Base-by-base conservation (phyloP, 2,797 vertebrate genomes). In the Mus spretus region DNA sequence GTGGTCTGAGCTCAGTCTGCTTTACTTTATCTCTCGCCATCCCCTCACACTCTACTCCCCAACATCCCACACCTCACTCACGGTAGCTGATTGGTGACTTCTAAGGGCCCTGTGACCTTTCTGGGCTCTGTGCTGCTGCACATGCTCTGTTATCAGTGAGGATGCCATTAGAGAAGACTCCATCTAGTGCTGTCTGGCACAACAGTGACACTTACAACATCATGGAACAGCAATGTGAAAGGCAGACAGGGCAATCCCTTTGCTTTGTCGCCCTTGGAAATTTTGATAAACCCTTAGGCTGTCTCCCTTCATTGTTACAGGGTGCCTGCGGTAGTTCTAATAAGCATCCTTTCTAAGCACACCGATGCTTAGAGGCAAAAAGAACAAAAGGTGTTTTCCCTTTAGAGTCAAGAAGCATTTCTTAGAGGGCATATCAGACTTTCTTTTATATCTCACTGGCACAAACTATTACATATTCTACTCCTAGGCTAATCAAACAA, bases 251-350 rank as follows among this genome's bases (percentile, higher is more conserved):
- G 37, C 28, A 80, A 24, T 79, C 44, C 70, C 75, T 95, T 81
- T 92, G 44, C 75, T 94, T 87, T 92, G 55, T 59, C 61, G 67
- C 70, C 26, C 59, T 96, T 75, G 90, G 79, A 95, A 92, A 93
- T 55, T 75, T 34, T 61, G 1, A 83, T 92, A 85, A 84, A 24
- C 47, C 44, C 65, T 97, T 22, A 84, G 80, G 67, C 47, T 93
- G 83, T 22, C 80, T 96, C 67, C 74, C n/a, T 74, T 93, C 24
- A 19, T 24, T 84, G 87, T 81, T 88, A 84, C 22, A 89, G 70
- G 59, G 80, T 75, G 20, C 47, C 53, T 83, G 37, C 55, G 8
- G 63, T 40, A 55, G 44, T 72, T 95, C 47, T 84, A 90, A 67
- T 19, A 90, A 91, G 75, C 67, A 89, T 31, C 70, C 31, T 28